Evolutionary conservation across 2,888 invertebrate genomes (phyloP), one percentile per base, ranked within the genome.

Genomic region (Catocala nupta): DNA sequence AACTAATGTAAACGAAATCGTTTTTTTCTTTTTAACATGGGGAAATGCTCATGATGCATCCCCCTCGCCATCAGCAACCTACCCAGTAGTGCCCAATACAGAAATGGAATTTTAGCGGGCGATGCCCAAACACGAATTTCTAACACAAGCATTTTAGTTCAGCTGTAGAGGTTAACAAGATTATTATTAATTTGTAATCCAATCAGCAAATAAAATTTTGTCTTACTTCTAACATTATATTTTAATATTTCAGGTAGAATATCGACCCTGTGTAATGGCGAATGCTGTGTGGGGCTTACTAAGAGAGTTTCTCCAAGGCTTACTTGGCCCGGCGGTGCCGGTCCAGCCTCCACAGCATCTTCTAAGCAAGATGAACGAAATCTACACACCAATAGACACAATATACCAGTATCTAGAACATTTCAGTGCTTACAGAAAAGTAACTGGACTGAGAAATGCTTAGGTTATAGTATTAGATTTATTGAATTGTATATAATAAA

Each of bases 361-460:
- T 0, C 92, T 96, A 83, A 96, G 95, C 75, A 95, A 96, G 69
- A 96, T 97, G 96, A 97, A 97, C 82, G 97, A 97, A 55, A 95
- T 97, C 59, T 99, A 98, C 89, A 97, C 97, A 36, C 98, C 99
- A 0, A 96, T 98, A 76, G 98, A 99, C 86, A 98, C 98, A 0
- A 96, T 99, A 68, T 97, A 98, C 77, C 99, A 99, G 86, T 99
- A 99, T 86, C 94, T 99, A 82, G 99, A 99, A 90, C 98, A 99
- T 84, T 99, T 99, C 85, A 97, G 97, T 68, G 96, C 97, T 60
- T 98, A 98, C 81, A 95, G 98, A 62, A 99, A 99, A 86, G 95
- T 96, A 0, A 96, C 96, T 0, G 96, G 96, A 0, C 63, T 91
- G 61, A 81, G 93, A 54, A 86, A 76, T 73, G 39, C 54, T 13